A percentile compares a stretch with the other conserved stretches of the same genome.
phyloP scores from a whole-genome alignment of 1,140 invertebrate species.

The Hetaerina americana region DNA sequence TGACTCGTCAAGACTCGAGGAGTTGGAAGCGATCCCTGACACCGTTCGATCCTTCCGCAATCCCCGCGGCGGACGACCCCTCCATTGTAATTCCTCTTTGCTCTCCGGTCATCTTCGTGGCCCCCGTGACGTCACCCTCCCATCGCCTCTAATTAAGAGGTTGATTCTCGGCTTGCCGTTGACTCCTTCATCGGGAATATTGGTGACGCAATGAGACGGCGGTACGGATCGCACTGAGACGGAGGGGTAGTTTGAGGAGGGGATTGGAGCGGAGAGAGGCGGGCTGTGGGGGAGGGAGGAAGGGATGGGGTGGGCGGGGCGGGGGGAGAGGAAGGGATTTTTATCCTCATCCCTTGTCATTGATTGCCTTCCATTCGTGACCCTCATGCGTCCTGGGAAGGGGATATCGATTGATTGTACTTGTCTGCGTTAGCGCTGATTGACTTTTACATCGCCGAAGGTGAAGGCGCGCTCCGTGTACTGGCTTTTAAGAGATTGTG shows the following conservation, averaged over 20 bases:
- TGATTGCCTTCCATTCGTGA: background rate
- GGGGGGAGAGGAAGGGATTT: background rate
- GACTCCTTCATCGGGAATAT: background rate
- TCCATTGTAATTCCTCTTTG: too few species aligned
- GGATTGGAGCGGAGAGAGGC: too few species aligned
- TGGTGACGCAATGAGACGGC: background rate
- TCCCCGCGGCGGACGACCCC: too few species aligned
- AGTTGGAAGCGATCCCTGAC: too few species aligned
- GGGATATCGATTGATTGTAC: background rate
- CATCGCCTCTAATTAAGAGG: background rate
- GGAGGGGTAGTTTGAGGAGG: too few species aligned
- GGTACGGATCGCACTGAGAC: too few species aligned
- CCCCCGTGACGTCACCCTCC: background rate
- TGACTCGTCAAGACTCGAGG: too few species aligned
- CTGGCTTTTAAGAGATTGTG: background rate
- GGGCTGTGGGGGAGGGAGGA: too few species aligned
- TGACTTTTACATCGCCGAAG: background rate
- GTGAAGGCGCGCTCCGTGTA: background rate
- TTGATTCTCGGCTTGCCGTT: background rate
- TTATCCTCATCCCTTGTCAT: background rate
- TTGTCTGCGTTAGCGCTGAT: background rate
- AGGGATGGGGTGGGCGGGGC: background rate
- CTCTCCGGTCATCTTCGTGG: background rate
- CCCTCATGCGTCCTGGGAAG: background rate
- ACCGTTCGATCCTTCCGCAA: too few species aligned